Base-by-base conservation (phyloP, 2,113 vertebrate species). In the Macquaria australasica region DNA sequence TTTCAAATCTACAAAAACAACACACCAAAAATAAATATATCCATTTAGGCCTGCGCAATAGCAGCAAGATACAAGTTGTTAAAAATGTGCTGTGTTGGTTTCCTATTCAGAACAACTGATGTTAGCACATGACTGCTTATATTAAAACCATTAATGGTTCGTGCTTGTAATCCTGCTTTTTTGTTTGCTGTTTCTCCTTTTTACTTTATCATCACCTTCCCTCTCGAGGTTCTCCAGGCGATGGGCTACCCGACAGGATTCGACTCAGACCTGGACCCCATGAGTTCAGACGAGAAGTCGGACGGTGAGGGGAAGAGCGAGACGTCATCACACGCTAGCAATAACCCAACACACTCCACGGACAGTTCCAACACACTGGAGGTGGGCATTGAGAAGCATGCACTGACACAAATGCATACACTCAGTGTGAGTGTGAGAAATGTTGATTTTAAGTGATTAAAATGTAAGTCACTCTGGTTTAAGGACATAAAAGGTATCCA, bases 231-330 rank as follows among this genome's bases (percentile, higher is more conserved):
- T 86, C 96, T 99, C 84, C 98, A 99, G 94, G 98, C 98, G 0
- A 99, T 99, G 98, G 98, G 98, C 21, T 99, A 99, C 91, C 98
- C 98, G 31, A 99, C 98, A 14, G 98, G 98, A 72, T 99, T 99
- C 50, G 98, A 99, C 92, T 97, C 97, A 37, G 98, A 99, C 91
- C 95, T 97, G 93, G 98, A 99, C 92, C 98, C 98, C 90, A 96
- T 98, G 94, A 99, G 98, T 91, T 98, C 98, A 28, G 98, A 99
- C 56, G 98, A 99, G 96, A 99, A 99, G 93, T 99, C 98, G 4
- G 98, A 99, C 76, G 96, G 96, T 0, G 98, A 99, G 95, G 97
- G 98, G 86, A 99, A 99, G 96, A 99, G 95, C 80, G 98, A 99
- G 94, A 97, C 97, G 0, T 97, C 98, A 91, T 97, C 97, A 90